Base-by-base conservation (phyloP, 2,113 vertebrate genomes). In the Lontra canadensis region DNA sequence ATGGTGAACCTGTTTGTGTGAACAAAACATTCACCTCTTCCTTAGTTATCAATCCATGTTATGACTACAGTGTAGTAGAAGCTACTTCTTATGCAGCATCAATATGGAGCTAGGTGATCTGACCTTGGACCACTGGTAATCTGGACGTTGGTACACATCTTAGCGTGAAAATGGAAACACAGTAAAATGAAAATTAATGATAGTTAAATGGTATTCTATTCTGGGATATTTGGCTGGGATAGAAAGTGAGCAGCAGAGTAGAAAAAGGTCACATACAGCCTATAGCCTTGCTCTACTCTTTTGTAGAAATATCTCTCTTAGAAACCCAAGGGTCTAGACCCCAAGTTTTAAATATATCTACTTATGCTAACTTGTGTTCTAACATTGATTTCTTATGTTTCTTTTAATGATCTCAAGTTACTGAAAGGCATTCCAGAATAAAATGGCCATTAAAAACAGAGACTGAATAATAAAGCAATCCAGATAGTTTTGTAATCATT, bases 381-480 rank as follows among this genome's bases (percentile, higher is more conserved):
- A 87, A 92, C 47, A n/a, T 4, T 2, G 7, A 59, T 86, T 55
- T 69, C 20, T 74, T 34, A 25, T 39, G 7, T 79, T 89, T 91
- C 49, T 82, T 81, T 94, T 20, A 78, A 6, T 42, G 10, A 71
- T 92, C 96, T 93, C 7, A 94, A 21, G 1, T 36, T 88, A 79
- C 13, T 55, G 11, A 96, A 61, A 17, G 14, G 21, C 1, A 63
- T 78, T 20, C 39, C 81, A 82, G 49, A 97, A 95, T 29, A 42
- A 97, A 97, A 96, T 47, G 2, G 9, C n/a, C 61, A 84, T 78
- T 93, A 73, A 78, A 95, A 89, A 82, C 14, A 90, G 8, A 34
- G n/a, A 95, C 87, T 97, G 21, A 96, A 71, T 13, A 76, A 88
- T 92, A 65, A 96, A 87, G 83, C 84, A 61, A 57, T 59, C 73